Base-by-base conservation (phyloP, 2,888 invertebrate genomes). In the Erebia epiphron region DNA sequence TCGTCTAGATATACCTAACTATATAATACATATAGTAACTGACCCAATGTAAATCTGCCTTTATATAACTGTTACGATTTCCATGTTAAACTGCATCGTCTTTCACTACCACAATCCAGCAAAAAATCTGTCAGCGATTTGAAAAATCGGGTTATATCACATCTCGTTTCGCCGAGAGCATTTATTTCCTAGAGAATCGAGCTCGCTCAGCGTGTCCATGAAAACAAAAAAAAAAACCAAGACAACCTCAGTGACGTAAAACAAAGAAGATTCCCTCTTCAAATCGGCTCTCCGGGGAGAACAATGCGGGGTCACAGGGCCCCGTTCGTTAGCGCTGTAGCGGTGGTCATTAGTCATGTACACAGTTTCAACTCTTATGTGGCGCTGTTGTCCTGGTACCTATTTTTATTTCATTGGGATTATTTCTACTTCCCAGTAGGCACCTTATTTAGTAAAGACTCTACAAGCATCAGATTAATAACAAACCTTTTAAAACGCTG, bases 301-400 rank as follows among this genome's bases (percentile, higher is more conserved):
- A 77, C 77, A 77, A 77, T 77, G 74, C 72, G 72, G 74, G 75
- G 72, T 75, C 75, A 72, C 72, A 70, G 69, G 75, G 70, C 73
- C 72, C 60, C 67, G 77, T 77, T 79, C 77, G 79, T 77, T 79
- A 79, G 76, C 73, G 78, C 71, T 72, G 75, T 73, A 74, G 75
- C 74, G 74, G 18, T 66, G 71, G 75, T 79, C 79, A 78, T 79
- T 79, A 78, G 79, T 76, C 76, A 76, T 73, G 79, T 76, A 76
- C 74, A 58, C 60, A 67, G 60, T 43, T 26, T 67, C 46, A 67
- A 18, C 67, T 67, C 67, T 61, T 60, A 26, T 41, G 58, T 60
- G 60, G 16, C 18, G 35, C 50, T 60, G 60, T 18, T 8, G 41
- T 50, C 67, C 67, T 67, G 50, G 67, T 67, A 61, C 61, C 60